Conservation (phyloP, 2,888 invertebrate genomes). For the Morpho achilles region DNA sequence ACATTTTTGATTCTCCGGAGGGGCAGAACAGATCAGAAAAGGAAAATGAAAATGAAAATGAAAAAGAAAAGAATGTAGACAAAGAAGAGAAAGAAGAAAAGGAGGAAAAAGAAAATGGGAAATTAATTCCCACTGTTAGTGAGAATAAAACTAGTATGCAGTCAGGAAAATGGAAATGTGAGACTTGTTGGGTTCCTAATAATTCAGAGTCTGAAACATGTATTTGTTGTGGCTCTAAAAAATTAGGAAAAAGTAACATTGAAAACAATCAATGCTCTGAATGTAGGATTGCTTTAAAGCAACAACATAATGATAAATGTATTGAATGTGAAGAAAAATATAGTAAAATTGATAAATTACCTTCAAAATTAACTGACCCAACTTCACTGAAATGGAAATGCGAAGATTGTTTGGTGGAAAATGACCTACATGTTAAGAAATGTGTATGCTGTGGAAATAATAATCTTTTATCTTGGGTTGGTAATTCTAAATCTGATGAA, state of each 20-base stretch:
- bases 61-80: constrained; percentile 26
- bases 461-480: constrained; percentile 12
- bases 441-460: not conserved
- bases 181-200: constrained; percentile 49
- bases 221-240: constrained; percentile 46
- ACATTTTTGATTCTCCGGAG: constrained; percentile 50
- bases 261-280: constrained; percentile 35
- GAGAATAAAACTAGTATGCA: not conserved
- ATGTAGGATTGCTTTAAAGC: constrained; percentile 39
- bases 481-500: constrained; percentile 20
- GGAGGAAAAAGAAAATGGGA: no score
- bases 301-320: constrained; percentile 39
- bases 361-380: constrained; percentile 21
- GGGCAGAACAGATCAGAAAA: constrained; percentile 32
- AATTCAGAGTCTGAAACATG: constrained; percentile 43
- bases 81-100: not conserved
- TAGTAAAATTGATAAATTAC: constrained; percentile 25
- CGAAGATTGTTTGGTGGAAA: constrained; percentile 46
- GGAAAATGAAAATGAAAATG: constrained; percentile 25
- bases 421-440: constrained; percentile 28
- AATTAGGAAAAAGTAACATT: constrained; percentile 21
- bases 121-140: no score
- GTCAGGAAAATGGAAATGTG: constrained; percentile 42
- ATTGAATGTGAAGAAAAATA: constrained; percentile 37
- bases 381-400: constrained; percentile 46